Evolutionary conservation across 2,888 invertebrate species (phyloP), one percentile per base, ranked within the genome.

Genomic region (Folsomia candida): DNA sequence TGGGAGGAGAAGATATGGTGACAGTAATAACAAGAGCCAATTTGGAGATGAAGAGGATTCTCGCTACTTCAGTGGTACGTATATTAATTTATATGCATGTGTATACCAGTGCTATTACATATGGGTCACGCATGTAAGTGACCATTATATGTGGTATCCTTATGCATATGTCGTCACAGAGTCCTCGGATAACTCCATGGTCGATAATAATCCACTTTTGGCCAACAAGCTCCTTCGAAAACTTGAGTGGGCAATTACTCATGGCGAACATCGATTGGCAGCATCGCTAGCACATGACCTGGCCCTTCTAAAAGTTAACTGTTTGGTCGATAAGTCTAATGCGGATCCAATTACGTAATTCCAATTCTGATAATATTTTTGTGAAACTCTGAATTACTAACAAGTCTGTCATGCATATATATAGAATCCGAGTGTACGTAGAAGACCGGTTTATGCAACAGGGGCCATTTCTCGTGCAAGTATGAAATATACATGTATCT

Each of bases 401-500:
- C 26, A 3, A 66, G 9, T 22, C 14, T 59, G 20, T 24, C n/a
- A n/a, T n/a, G n/a, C n/a, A n/a, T n/a, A n/a, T n/a, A n/a, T n/a
- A n/a, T 83, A 92, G 91, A 78, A 88, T 92, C 75, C 88, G 90
- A 79, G 88, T 93, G 84, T 91, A 90, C 84, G 89, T 93, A 51
- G 92, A 93, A 84, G 92, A 93, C 82, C 89, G 89, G 81, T 86
- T 89, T 80, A 89, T 90, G n/a, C 90, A 91, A 78, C 87, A 90
- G 81, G 92, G 92, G 0, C 92, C 92, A 9, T 89, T 92, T 81
- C 87, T 88, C 37, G 76, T 78, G 18, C 73, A 75, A 70, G 78
- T 78, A 69, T 60, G 47, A 51, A 59, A 9, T 29, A 60, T n/a
- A n/a, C n/a, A n/a, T n/a, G n/a, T n/a, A n/a, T n/a, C n/a, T n/a